A percentile compares a stretch with the other conserved stretches of the same genome.
phyloP scores from a whole-genome alignment of 2,797 vertebrate species.

The Xerus rutilus region DNA sequence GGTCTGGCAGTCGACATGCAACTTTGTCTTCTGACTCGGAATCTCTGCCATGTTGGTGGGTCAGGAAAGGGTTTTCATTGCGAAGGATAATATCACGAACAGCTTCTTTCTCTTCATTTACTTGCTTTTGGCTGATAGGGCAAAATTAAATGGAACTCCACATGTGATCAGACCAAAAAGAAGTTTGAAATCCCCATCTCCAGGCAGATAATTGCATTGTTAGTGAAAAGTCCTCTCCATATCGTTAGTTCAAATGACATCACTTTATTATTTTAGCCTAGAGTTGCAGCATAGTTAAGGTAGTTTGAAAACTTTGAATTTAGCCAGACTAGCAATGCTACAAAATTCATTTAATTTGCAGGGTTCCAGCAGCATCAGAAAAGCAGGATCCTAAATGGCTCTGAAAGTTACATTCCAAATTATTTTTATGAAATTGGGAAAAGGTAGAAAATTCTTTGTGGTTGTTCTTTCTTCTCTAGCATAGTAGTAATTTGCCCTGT shows the following conservation, averaged over 20 bases:
- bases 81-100: constrained; percentile 93
- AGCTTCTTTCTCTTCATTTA: constrained; percentile 84
- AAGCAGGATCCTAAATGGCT: constrained; percentile 80
- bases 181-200: constrained; percentile 45
- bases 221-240: constrained; percentile 70
- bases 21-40: constrained; percentile 91
- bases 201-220: constrained; percentile 54
- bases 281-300: constrained; percentile 62
- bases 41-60: constrained; percentile 86
- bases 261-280: constrained; percentile 48
- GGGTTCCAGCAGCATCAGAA: neutral
- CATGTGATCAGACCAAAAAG: constrained; percentile 53
- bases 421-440: neutral
- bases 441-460: neutral
- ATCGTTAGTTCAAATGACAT: constrained; percentile 66
- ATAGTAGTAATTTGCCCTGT: neutral
- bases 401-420: constrained; percentile 28
- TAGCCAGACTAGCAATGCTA: constrained; percentile 36
- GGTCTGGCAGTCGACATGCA: constrained; percentile 91
- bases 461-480: neutral
- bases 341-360: neutral
- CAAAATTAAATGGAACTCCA: constrained; percentile 84
- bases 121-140: constrained; percentile 86
- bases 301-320: constrained; percentile 48
- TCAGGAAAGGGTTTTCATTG: constrained; percentile 92